A percentile compares a stretch with the other conserved stretches of the same genome.
Evolutionary conservation across 2,888 invertebrate species (phyloP).

Genomic region (Orthosia cruda): DNA sequence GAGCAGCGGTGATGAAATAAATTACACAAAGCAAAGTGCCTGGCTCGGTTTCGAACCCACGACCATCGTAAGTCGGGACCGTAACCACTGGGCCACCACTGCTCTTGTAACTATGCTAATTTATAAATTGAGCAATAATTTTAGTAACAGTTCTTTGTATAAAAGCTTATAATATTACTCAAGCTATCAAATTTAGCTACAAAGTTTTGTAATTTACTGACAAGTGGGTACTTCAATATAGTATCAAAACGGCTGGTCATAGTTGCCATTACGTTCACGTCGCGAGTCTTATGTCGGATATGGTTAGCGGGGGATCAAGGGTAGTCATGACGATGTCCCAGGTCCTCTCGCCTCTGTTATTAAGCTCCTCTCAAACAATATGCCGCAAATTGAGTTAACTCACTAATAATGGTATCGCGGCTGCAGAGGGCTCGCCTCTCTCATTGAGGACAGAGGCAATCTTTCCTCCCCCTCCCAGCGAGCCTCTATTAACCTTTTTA

Average conservation of each 20-base stretch:
- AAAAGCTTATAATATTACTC: neutral
- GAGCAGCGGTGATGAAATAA: too few species aligned
- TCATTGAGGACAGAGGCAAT: conserved; percentile 87
- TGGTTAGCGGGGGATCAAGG: conserved; percentile 78
- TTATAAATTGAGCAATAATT: neutral
- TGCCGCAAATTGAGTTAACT: conserved; percentile 92
- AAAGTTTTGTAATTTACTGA: neutral
- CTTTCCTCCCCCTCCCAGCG: conserved; percentile 81
- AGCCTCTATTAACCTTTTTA: conserved; percentile 85
- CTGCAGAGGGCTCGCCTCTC: conserved; percentile 83
- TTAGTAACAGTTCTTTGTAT: neutral
- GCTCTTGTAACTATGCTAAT: neutral
- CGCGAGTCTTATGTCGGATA: conserved; percentile 59
- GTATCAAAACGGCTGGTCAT: conserved; percentile 23
- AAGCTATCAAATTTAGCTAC: neutral
- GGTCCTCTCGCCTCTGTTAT: conserved; percentile 89
- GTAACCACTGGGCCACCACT: too few species aligned
- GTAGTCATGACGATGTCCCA: conserved; percentile 86
- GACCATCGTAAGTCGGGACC: too few species aligned
- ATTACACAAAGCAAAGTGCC: too few species aligned
- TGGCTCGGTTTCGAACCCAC: too few species aligned
- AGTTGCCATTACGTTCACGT: conserved; percentile 31
- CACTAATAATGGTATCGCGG: conserved; percentile 90
- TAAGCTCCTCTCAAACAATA: conserved; percentile 91
- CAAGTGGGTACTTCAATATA: neutral